Evolutionary conservation across 2,888 invertebrate species (phyloP), one percentile per base, ranked within the genome.

Genomic region (Ochropleura leucogaster): DNA sequence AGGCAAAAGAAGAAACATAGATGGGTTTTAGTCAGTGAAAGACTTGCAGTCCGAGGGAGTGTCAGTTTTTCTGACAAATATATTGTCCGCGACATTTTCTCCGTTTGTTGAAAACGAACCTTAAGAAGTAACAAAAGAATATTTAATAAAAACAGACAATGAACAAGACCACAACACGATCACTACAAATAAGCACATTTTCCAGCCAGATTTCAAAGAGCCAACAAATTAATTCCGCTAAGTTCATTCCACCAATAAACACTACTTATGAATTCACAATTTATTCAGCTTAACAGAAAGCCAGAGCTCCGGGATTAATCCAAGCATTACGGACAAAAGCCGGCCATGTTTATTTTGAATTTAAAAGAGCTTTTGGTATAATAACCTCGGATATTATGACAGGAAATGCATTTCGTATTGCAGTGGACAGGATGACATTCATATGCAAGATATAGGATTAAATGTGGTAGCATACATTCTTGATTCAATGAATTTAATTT

Each of bases 251-350:
- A 57, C 62, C 46, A 66, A 65, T 65, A 74, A 80, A 80, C 57
- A 75, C 20, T 55, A 6, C 62, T 80, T 63, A 81, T 72, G 44
- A 81, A 67, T 64, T 76, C 44, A 62, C 0, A 64, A 81, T 68
- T 64, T 12, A 65, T 81, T 65, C 55, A 42, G 77, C 49, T 65
- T 57, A 62, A 53, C 47, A 49, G 40, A 71, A 81, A 82, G 40
- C 59, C 64, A 64, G 59, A 42, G 65, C 60, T 62, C 14, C 47
- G 30, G 69, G 51, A 69, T 68, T 62, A 70, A 73, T n/a, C 68
- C 53, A 40, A 73, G 55, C 60, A 57, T 70, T 59, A 59, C 62
- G 69, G 66, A 66, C 66, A 63, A 72, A 72, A 77, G 68, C 14
- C 64, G 18, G 47, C 30, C 60, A 62, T 68, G 30, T 66, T 73